These are phyloP conservation scores for Diarsia mendica DNA, from an alignment of 2,888 invertebrate species.

Conservation along the genomic window DNA sequence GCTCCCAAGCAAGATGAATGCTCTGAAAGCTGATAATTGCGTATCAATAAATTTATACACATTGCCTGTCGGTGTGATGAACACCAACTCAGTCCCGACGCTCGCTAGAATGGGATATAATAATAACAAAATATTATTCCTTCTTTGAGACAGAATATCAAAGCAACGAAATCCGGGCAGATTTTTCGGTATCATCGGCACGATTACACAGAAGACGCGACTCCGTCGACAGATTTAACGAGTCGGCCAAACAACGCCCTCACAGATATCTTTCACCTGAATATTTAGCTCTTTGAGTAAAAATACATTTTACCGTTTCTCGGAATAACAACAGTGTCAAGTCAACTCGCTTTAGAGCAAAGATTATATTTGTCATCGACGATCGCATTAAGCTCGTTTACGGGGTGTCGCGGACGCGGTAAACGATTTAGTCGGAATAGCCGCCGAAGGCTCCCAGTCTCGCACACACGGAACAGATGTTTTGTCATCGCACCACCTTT, in stretches of 20 bases:
- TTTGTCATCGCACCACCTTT: conserved; percentile 81
- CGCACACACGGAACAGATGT: conserved; percentile 84
- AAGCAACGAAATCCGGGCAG: conserved; percentile 83
- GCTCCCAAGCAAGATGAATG: conserved; percentile 26
- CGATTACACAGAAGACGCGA: conserved; percentile 86
- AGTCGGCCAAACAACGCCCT: conserved; percentile 83
- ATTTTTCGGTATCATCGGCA: conserved; percentile 88
- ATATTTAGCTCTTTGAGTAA: conserved; percentile 89
- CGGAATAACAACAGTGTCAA: conserved; percentile 89
- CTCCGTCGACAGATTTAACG: conserved; percentile 87
- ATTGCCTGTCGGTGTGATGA: conserved; percentile 25
- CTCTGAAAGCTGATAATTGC: conserved; percentile 28
- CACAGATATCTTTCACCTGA: conserved; percentile 89
- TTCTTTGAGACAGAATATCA: conserved; percentile 86
- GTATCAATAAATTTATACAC: conserved; percentile 25
- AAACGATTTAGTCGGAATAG: conserved; percentile 83
- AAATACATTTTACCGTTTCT: conserved; percentile 89
- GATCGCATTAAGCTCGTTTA: conserved; percentile 85
- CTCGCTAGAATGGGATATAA: conserved; percentile 68
- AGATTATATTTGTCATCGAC: conserved; percentile 90
- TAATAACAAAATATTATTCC: conserved; percentile 83
- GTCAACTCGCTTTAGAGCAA: conserved; percentile 86
- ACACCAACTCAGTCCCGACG: conserved; percentile 38
- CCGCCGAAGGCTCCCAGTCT: conserved; percentile 74
- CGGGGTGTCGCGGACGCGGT: conserved; percentile 83